These are phyloP conservation scores for Nomada lathburiana DNA, from an alignment of 2,888 invertebrate species.

Conservation along the genomic window DNA sequence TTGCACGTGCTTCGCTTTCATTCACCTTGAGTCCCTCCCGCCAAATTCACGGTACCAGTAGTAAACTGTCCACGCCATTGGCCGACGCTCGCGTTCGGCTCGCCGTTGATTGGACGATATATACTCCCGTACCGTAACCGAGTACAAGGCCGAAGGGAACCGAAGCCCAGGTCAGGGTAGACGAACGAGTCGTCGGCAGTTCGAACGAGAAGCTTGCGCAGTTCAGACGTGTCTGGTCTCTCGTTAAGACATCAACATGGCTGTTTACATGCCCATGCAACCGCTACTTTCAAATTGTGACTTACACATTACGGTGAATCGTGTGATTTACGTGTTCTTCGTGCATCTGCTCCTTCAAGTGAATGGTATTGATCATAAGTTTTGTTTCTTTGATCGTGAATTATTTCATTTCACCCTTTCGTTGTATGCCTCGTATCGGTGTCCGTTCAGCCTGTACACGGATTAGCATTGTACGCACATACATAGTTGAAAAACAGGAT, in stretches of 20 bases:
- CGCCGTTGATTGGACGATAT: slow-evolving; percentile 54
- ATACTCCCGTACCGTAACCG: slow-evolving; percentile 51
- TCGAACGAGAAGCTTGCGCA: slow-evolving; percentile 72
- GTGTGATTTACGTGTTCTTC: slow-evolving; percentile 60
- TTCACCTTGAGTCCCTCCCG: slow-evolving; percentile 72
- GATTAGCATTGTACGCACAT: too few relatives aligned
- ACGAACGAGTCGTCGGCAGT: slow-evolving; percentile 65
- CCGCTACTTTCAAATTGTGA: slow-evolving; percentile 60
- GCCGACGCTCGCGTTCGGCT: slow-evolving; percentile 30
- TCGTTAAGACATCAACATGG: slow-evolving; percentile 59
- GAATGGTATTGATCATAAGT: slow-evolving; percentile 67
- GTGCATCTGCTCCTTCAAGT: slow-evolving; percentile 58
- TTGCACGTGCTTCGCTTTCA: slow-evolving; percentile 73
- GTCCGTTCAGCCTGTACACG: too few relatives aligned
- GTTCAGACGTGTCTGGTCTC: slow-evolving; percentile 40
- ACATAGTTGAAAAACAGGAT: slow-evolving; percentile 67
- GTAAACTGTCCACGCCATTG: slow-evolving; percentile 58
- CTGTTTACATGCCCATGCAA: slow-evolving; percentile 55
- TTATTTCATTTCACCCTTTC: neutral
- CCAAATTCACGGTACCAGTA: slow-evolving; percentile 57
- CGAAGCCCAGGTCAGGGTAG: slow-evolving; percentile 65
- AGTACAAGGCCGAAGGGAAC: slow-evolving; percentile 54
- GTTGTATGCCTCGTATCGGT: neutral
- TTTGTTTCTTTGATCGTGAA: neutral
- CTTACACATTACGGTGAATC: slow-evolving; percentile 44